Conservation (phyloP, 1,140 invertebrate genomes). For the Lordiphosa mommai region DNA sequence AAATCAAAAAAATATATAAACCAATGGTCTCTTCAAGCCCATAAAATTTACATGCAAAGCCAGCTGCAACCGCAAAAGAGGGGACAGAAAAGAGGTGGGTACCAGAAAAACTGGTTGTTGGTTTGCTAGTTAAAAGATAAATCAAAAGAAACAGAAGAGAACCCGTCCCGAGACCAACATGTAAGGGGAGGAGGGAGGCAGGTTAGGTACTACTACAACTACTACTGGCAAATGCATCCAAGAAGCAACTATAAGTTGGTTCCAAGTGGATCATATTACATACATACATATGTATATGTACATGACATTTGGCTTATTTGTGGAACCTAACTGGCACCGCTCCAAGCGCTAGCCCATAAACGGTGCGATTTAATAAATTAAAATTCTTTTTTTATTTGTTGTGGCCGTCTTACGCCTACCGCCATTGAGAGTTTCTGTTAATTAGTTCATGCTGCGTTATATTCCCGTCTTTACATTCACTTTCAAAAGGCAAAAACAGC, state of each 20-base stretch:
- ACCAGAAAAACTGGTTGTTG: no score
- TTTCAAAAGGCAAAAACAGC: conserved; percentile 1
- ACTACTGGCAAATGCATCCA: background rate
- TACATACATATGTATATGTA: background rate
- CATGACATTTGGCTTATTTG: background rate
- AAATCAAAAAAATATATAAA: conserved; percentile 1
- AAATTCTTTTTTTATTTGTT: conserved; percentile 3
- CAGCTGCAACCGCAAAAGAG: conserved; percentile 3
- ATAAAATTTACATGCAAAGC: conserved; percentile 4
- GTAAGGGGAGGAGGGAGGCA: background rate
- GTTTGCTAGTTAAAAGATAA: no score
- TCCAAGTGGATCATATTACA: background rate
- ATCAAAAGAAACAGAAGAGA: conserved; percentile 2
- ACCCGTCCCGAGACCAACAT: background rate
- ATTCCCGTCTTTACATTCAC: background rate
- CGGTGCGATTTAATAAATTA: conserved; percentile 13
- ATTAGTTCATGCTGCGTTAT: background rate
- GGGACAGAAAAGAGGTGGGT: background rate
- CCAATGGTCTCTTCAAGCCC: conserved; percentile 4
- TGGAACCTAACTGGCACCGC: background rate
- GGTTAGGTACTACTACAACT: no score
- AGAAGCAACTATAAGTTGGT: conserved; percentile 7
- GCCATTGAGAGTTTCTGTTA: conserved; percentile 1
- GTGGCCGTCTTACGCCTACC: background rate
- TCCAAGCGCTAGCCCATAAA: conserved; percentile 5